phyloP scores from a whole-genome alignment of 2,113 vertebrate genomes.

The Apus apus region DNA sequence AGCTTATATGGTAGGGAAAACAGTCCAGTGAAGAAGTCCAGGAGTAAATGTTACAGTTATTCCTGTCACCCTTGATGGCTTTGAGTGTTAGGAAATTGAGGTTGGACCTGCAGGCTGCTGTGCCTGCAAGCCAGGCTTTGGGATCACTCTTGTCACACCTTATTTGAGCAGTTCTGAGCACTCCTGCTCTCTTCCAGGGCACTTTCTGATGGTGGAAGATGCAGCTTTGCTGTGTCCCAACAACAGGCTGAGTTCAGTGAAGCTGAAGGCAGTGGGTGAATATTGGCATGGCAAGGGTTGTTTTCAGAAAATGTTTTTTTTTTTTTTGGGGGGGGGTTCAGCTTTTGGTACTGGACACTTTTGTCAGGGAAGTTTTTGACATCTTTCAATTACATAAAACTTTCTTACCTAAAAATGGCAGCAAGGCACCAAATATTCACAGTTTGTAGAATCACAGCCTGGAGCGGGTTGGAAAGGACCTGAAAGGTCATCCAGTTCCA shows the following conservation, averaged over 20 bases:
- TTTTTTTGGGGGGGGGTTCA: no score
- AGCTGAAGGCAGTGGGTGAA: no score
- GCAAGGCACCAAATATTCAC: background rate
- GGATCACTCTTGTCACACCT: no score
- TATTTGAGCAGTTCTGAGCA: rapidly evolving
- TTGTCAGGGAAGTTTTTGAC: background rate
- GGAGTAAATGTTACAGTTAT: background rate
- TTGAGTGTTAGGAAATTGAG: rapidly evolving
- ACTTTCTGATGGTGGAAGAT: rapidly evolving
- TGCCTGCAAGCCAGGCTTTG: background rate
- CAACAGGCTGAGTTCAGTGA: background rate
- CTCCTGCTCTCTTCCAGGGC: background rate
- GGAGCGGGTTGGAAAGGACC: no score
- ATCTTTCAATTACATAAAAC: background rate
- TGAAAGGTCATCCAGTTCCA: no score
- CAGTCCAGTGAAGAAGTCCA: background rate
- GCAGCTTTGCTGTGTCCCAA: background rate
- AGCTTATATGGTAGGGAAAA: background rate
- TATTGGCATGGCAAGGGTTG: background rate
- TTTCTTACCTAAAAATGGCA: background rate
- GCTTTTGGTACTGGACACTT: rapidly evolving
- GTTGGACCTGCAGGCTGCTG: background rate
- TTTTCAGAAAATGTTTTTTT: background rate
- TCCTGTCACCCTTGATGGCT: background rate
- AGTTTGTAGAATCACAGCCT: no score